These are phyloP conservation scores for Enteromius anoplus DNA, from an alignment of 2,797 vertebrate species.

Conservation along the genomic window DNA sequence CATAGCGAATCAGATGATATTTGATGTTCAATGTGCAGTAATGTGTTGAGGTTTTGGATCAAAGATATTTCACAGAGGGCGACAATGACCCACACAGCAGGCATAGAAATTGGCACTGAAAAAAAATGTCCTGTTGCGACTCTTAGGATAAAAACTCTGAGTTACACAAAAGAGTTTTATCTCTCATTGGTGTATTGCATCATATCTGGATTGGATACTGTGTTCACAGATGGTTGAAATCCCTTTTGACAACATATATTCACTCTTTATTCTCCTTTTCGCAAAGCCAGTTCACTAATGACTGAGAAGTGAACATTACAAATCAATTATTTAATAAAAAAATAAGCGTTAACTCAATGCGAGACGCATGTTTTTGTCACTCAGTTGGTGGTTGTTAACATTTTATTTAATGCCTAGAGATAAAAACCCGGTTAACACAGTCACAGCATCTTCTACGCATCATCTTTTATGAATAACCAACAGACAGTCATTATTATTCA, in stretches of 20 bases:
- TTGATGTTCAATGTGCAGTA: neutral
- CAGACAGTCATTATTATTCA: constrained; percentile 84
- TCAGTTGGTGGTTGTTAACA: constrained; percentile 21
- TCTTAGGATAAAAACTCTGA: neutral
- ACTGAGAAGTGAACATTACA: constrained; percentile 3
- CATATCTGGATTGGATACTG: neutral
- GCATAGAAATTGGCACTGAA: neutral
- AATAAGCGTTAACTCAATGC: neutral
- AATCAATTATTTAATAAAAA: constrained; percentile 5
- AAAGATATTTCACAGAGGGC: neutral
- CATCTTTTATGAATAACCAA: constrained; percentile 87
- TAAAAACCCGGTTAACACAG: constrained; percentile 42
- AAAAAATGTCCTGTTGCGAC: neutral
- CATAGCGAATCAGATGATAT: neutral
- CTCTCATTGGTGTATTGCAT: constrained; percentile 3
- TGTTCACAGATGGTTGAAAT: constrained; percentile 3
- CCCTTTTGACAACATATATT: neutral
- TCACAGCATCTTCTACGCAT: constrained; percentile 14
- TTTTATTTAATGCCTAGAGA: constrained; percentile 20
- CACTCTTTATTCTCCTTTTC: neutral
- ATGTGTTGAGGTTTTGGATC: neutral
- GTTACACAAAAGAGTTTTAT: neutral
- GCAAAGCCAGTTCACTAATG: neutral
- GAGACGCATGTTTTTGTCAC: neutral
- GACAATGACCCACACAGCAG: neutral